These are phyloP conservation scores for Vireo griseus DNA, from an alignment of 2,797 vertebrate genomes.

Conservation along the genomic window DNA sequence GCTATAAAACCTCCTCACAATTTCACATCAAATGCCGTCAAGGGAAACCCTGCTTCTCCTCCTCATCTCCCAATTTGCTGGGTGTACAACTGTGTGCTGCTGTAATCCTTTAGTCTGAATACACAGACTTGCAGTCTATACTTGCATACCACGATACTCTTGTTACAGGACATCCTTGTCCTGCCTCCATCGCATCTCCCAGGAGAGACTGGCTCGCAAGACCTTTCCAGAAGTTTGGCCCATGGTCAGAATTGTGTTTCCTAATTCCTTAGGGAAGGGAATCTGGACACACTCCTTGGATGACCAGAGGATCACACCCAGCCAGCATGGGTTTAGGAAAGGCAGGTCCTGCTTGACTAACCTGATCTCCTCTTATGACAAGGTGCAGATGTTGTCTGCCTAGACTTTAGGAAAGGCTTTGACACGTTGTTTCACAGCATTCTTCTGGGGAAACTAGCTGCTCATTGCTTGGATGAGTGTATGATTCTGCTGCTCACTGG, in stretches of 20 bases:
- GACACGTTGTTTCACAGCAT: neutral
- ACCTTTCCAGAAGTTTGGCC: neutral
- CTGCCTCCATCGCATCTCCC: neutral
- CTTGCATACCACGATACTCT: neutral
- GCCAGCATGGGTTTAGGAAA: neutral
- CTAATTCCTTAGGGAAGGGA: neutral
- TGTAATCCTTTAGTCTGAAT: neutral
- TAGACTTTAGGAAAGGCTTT: neutral
- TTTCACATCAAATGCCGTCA: neutral
- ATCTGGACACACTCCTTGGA: neutral
- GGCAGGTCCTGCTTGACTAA: neutral
- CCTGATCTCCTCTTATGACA: neutral
- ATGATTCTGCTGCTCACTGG: neutral
- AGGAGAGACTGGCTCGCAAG: neutral
- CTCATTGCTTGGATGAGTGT: neutral
- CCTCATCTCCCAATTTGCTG: neutral
- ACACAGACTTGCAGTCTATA: neutral
- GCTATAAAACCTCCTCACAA: neutral
- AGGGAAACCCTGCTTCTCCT: neutral
- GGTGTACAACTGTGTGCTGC: neutral
- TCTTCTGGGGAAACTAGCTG: neutral
- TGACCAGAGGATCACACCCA: neutral
- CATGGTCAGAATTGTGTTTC: neutral
- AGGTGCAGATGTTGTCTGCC: neutral
- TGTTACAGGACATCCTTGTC: neutral